Conservation (phyloP, 1,140 invertebrate genomes). For the Apolygus lucorum region DNA sequence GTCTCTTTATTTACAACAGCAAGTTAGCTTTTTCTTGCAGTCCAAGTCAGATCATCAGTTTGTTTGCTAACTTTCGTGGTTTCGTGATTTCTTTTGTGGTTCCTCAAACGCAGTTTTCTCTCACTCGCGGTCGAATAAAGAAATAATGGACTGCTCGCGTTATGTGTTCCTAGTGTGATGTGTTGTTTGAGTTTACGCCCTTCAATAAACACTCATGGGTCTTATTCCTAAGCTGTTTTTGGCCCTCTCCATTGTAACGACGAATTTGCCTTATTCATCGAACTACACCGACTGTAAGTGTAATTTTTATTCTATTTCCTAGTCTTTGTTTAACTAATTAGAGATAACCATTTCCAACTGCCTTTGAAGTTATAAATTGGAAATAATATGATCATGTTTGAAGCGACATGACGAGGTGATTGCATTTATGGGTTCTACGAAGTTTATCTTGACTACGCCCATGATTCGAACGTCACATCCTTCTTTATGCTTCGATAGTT, state of each 20-base stretch:
- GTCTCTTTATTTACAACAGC: no score
- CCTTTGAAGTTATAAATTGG: not conserved
- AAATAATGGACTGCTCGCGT: not conserved
- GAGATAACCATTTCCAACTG: not conserved
- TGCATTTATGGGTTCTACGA: not conserved
- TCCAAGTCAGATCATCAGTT: no score
- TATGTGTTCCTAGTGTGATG: not conserved
- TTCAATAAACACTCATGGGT: constrained; percentile 8
- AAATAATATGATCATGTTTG: not conserved
- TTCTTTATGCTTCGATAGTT: no score
- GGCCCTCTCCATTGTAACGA: constrained; percentile 12
- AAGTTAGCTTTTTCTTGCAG: no score
- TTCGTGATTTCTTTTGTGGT: not conserved
- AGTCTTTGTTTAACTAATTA: not conserved
- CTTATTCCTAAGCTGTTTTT: constrained; percentile 10
- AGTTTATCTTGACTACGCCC: constrained; percentile 5
- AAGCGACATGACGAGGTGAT: constrained; percentile 6
- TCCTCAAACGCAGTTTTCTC: not conserved
- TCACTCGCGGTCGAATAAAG: not conserved
- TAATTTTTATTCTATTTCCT: not conserved
- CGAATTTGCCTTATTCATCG: not conserved
- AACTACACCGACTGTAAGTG: constrained; percentile 21
- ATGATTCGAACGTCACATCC: no score
- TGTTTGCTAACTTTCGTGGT: not conserved
- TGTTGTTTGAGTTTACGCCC: not conserved